Percentiles rank a stretch among this genome's conserved stretches.
Conservation (phyloP, 2,113 vertebrate species). For the Calonectris borealis region DNA sequence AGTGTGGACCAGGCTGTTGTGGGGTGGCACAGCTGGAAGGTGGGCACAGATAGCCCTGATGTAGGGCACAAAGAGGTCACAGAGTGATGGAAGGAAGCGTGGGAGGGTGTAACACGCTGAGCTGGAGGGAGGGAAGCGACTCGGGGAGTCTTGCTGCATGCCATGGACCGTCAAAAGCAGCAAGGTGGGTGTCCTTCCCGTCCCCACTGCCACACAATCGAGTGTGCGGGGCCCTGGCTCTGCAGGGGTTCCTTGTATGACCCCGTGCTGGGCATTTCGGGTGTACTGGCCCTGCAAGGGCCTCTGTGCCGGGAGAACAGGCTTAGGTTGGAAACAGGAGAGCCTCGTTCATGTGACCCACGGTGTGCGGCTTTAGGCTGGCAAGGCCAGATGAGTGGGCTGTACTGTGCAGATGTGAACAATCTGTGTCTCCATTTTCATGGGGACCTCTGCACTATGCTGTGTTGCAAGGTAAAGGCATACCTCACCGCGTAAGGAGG, state of each 20-base stretch:
- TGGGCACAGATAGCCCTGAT: not conserved
- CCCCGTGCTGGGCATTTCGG: not conserved
- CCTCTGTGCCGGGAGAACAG: not conserved
- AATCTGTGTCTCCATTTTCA: not conserved
- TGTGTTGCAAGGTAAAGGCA: not conserved
- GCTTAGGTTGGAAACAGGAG: not conserved
- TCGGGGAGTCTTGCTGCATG: not conserved
- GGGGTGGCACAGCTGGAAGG: not conserved
- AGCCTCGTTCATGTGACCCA: not conserved
- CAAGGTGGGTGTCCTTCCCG: not conserved
- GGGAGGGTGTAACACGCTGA: not conserved
- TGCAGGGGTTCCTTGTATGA: not conserved
- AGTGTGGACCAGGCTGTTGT: not conserved
- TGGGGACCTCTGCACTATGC: not conserved
- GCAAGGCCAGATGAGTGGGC: not conserved
- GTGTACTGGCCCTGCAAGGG: not conserved
- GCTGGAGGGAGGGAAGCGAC: not conserved
- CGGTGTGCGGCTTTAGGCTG: not conserved
- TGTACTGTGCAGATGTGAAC: not conserved
- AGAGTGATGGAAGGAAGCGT: not conserved
- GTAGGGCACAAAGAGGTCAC: not conserved
- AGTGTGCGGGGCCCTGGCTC: not conserved
- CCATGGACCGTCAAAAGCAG: not conserved
- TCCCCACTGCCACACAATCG: not conserved
- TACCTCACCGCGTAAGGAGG: rapidly evolving